Evolutionary conservation across 2,888 invertebrate species (phyloP).

Genomic region (Drosophila kokeensis): DNA sequence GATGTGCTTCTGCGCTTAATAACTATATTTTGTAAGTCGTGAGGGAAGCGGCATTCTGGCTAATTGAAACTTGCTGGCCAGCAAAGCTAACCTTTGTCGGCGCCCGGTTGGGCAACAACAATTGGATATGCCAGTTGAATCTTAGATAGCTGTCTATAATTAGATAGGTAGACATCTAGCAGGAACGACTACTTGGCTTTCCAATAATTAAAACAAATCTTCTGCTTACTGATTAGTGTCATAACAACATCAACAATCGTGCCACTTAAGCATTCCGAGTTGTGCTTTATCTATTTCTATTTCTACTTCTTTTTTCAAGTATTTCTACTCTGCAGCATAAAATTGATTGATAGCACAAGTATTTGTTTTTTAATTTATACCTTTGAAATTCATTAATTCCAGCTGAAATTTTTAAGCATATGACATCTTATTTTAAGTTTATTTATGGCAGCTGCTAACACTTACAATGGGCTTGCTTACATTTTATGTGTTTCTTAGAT

Average conservation of each 20-base stretch:
- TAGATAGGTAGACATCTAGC: constrained; percentile 15
- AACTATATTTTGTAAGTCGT: constrained; percentile 66
- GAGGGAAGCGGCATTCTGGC: constrained; percentile 40
- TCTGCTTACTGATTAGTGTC: constrained; percentile 7
- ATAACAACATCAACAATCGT: constrained; percentile 7
- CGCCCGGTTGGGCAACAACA: not conserved
- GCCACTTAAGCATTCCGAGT: constrained; percentile 10
- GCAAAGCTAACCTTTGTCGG: constrained; percentile 51
- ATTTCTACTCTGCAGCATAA: not conserved
- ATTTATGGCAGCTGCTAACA: constrained; percentile 17
- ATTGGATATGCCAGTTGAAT: constrained; percentile 43
- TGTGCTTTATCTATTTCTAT: not conserved
- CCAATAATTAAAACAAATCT: constrained; percentile 26
- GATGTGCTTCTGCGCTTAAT: constrained; percentile 65
- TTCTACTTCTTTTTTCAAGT: too few species aligned
- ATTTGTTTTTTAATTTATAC: constrained; percentile 24
- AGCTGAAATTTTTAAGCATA: constrained; percentile 14
- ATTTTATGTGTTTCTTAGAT: constrained; percentile 35
- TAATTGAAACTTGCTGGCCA: constrained; percentile 49
- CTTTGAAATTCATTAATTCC: constrained; percentile 42
- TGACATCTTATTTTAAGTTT: constrained; percentile 19
- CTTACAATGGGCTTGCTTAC: constrained; percentile 48
- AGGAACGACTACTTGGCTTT: constrained; percentile 36
- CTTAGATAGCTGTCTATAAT: constrained; percentile 37
- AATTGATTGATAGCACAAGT: not conserved